These are phyloP conservation scores for Poeciliopsis paucimaculata DNA, from an alignment of 2,797 vertebrate species.

Conservation along the genomic window DNA sequence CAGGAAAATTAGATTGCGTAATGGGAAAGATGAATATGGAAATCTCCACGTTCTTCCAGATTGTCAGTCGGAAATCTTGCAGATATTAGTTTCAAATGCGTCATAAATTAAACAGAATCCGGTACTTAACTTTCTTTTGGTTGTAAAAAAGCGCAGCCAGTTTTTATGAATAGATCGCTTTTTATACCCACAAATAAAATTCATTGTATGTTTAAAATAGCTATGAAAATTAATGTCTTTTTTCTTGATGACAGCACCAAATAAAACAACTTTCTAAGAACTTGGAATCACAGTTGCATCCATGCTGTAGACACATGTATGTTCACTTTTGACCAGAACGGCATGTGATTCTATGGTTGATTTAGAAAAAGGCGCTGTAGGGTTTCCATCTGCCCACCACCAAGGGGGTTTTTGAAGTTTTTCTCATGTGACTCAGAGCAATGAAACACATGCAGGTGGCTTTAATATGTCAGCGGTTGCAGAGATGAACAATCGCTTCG, in stretches of 20 bases:
- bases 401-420: not conserved
- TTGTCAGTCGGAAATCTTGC: not conserved
- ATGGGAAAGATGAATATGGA: not conserved
- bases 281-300: not conserved
- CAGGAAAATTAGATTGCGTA: not conserved
- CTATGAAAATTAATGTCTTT: not conserved
- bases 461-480: not conserved
- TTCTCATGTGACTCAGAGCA: constrained; percentile 1
- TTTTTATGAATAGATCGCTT: not conserved
- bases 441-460: not conserved
- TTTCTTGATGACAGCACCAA: not conserved
- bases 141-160: not conserved
- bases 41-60: not conserved
- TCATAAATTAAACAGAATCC: not conserved
- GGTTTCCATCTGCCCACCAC: not conserved
- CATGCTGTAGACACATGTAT: not conserved
- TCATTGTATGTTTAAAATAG: not conserved
- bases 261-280: not conserved
- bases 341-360: not conserved
- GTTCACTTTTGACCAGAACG: not conserved
- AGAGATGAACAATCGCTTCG: not conserved
- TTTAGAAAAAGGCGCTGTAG: not conserved
- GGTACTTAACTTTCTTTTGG: not conserved
- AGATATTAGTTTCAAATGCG: not conserved
- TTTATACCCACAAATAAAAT: not conserved